Percentiles rank a stretch among this genome's conserved stretches.
Conservation (phyloP, 1,140 invertebrate species). For the Drosophila sp. region DNA sequence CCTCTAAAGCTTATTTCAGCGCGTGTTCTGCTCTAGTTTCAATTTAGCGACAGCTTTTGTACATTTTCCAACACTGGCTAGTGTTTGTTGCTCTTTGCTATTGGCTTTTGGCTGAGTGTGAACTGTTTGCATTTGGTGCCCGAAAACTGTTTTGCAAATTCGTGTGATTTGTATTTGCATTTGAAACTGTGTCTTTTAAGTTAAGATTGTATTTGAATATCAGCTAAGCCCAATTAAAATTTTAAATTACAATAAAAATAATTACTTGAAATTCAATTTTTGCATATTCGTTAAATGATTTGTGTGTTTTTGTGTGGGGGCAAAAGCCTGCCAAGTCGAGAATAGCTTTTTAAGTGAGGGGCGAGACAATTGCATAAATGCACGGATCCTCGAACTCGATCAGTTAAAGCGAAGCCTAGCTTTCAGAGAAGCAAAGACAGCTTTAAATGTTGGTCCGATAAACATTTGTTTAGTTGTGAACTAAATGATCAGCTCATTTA, state of each 20-base stretch:
- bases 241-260: conserved; percentile 47
- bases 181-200: conserved; percentile 59
- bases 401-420: conserved; percentile 17
- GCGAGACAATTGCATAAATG: conserved; percentile 71
- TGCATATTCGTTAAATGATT: conserved; percentile 70
- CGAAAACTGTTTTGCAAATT: conserved; percentile 53
- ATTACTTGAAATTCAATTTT: conserved; percentile 24
- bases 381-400: conserved; percentile 36
- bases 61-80: conserved; percentile 54
- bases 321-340: conserved; percentile 85
- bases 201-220: conserved; percentile 28
- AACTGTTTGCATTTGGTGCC: conserved; percentile 62
- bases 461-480: background rate
- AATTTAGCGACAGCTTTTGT: conserved; percentile 58
- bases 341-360: conserved; percentile 76
- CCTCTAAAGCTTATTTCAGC: conserved; percentile 60
- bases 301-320: conserved; percentile 58
- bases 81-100: conserved; percentile 6
- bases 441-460: conserved; percentile 5
- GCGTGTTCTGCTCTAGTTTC: conserved; percentile 57
- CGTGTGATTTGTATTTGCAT: conserved; percentile 60
- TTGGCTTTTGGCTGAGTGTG: conserved; percentile 37
- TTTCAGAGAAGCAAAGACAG: background rate
- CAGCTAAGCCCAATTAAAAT: conserved; percentile 56
- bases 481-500: conserved; percentile 39